Conservation (phyloP, 2,797 vertebrate species). For the Glossophaga mutica region DNA sequence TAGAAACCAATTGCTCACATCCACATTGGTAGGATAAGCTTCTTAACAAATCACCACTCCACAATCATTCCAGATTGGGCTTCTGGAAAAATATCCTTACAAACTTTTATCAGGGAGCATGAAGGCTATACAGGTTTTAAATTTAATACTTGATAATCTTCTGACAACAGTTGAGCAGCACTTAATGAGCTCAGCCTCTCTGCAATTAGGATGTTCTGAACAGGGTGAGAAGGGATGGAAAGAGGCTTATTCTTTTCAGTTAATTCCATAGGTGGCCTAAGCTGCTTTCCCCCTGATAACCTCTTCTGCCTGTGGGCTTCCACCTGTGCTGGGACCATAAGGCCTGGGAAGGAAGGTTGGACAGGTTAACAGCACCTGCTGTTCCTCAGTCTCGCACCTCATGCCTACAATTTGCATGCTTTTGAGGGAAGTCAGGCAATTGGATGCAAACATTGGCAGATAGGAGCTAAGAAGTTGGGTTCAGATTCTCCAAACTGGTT, state of each 20-base stretch:
- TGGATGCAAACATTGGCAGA: not conserved
- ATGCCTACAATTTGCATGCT: not conserved
- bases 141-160: slow-evolving; percentile 81
- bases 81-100: slow-evolving; percentile 73
- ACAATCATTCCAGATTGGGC: slow-evolving; percentile 72
- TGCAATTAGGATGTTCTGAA: slow-evolving; percentile 70
- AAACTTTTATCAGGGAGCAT: slow-evolving; percentile 73
- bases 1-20: slow-evolving; percentile 82
- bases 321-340: not conserved
- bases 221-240: slow-evolving; percentile 4
- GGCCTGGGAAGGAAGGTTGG: not conserved
- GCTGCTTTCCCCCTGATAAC: not conserved
- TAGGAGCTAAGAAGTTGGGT: not conserved
- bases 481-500: not conserved
- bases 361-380: not conserved
- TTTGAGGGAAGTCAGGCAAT: not conserved
- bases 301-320: not conserved
- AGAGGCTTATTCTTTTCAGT: slow-evolving; percentile 48
- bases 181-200: slow-evolving; percentile 76
- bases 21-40: slow-evolving; percentile 78
- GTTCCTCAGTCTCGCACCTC: not conserved
- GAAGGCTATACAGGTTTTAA: slow-evolving; percentile 74
- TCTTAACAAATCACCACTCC: slow-evolving; percentile 81
- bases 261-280: slow-evolving; percentile 43
- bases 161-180: slow-evolving; percentile 70